Conservation (phyloP, 2,797 vertebrate genomes). For the Notolepis coatsorum region DNA sequence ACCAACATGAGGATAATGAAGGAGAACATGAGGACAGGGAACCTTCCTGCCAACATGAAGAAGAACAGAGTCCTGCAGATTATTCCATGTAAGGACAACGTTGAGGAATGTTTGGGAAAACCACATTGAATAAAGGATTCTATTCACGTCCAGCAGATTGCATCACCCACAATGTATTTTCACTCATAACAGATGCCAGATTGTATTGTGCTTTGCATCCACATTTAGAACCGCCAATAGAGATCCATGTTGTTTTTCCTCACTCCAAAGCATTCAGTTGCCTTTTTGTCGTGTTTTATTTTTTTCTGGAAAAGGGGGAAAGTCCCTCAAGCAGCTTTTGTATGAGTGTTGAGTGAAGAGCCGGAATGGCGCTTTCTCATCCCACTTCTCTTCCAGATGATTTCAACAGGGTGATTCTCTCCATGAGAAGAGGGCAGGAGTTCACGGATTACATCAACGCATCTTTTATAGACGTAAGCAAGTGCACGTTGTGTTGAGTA, state of each 20-base stretch:
- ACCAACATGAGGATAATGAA: constrained; percentile 98
- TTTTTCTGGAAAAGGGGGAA: not conserved
- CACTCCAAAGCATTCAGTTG: not conserved
- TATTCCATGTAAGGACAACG: constrained; percentile 90
- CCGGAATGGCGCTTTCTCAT: constrained; percentile 1
- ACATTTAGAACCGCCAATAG: not conserved
- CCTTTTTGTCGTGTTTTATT: not conserved
- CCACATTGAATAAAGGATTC: not conserved
- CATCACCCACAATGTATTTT: not conserved
- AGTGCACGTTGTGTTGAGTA: too few species aligned
- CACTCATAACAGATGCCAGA: not conserved
- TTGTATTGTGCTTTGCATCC: not conserved
- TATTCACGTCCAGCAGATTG: not conserved
- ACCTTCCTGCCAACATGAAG: constrained; percentile 97
- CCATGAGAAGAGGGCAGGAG: constrained; percentile 98
- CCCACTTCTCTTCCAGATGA: constrained; percentile 83
- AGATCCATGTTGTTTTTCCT: not conserved
- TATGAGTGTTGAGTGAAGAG: not conserved
- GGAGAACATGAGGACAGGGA: constrained; percentile 97
- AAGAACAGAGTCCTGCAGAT: constrained; percentile 98
- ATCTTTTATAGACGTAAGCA: constrained; percentile 94
- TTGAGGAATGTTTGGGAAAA: not conserved
- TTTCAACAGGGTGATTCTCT: constrained; percentile 96
- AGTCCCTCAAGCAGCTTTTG: not conserved
- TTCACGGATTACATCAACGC: constrained; percentile 97